phyloP scores from a whole-genome alignment of 92 coral and sea anemone genomes.

The Heliopora coerulea region DNA sequence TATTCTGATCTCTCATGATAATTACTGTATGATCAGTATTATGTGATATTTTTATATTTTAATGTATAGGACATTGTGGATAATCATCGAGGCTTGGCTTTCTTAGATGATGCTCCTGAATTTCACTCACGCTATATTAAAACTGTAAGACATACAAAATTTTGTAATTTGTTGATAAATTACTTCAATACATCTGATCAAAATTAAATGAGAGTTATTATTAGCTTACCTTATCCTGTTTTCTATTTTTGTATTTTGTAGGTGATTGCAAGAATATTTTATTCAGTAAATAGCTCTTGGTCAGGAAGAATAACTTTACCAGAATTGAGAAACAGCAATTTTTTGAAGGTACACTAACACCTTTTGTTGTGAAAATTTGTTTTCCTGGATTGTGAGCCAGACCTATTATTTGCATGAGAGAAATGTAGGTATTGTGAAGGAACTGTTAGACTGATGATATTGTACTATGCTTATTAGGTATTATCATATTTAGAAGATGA shows the following conservation, averaged over 20 bases:
- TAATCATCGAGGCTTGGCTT: conserved; percentile 82
- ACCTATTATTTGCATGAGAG: too few relatives aligned
- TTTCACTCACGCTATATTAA: conserved; percentile 97
- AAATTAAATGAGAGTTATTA: neutral
- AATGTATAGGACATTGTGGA: conserved; percentile 74
- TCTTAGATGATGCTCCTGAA: conserved; percentile 85
- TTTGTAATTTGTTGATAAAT: neutral
- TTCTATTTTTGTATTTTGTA: conserved; percentile 13
- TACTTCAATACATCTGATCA: too few relatives aligned
- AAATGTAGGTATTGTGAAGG: neutral
- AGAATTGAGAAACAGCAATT: conserved; percentile 92
- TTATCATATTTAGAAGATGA: conserved; percentile 83
- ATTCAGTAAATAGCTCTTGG: conserved; percentile 95
- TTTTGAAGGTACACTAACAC: conserved; percentile 79
- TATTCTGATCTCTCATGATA: too few relatives aligned
- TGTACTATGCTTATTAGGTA: conserved; percentile 54
- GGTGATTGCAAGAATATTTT: conserved; percentile 99
- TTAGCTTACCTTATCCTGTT: conserved; percentile 2
- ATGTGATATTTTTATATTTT: neutral
- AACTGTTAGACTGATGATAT: neutral
- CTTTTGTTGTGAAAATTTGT: too few relatives aligned
- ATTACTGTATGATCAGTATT: neutral
- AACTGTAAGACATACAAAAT: conserved; percentile 55
- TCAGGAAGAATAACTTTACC: conserved; percentile 90
- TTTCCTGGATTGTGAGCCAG: too few relatives aligned